phyloP scores from a whole-genome alignment of 1,140 invertebrate genomes.

The Saccostrea echinata region DNA sequence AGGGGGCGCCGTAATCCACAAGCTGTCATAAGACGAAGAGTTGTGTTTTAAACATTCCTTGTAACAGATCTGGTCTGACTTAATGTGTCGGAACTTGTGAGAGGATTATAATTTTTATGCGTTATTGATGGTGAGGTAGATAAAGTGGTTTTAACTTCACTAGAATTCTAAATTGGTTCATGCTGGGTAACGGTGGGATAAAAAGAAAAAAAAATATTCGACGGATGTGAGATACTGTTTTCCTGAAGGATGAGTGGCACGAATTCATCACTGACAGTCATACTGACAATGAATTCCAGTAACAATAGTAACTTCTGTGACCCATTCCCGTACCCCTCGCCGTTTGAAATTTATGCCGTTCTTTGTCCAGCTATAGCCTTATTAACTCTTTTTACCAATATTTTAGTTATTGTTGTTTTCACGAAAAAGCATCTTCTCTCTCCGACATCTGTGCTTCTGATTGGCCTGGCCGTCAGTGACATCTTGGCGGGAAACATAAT shows the following conservation, averaged over 20 bases:
- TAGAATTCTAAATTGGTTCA: neutral
- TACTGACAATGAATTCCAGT: neutral
- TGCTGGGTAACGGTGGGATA: neutral
- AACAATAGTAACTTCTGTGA: neutral
- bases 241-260: neutral
- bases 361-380: slow-evolving; percentile 47
- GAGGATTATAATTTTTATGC: neutral
- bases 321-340: slow-evolving; percentile 40
- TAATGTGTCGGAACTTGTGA: neutral
- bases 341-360: slow-evolving; percentile 57
- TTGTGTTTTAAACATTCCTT: neutral
- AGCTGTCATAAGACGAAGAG: neutral
- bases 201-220: neutral
- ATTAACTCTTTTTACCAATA: slow-evolving; percentile 53
- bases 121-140: neutral
- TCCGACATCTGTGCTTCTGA: slow-evolving; percentile 54
- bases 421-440: slow-evolving; percentile 50
- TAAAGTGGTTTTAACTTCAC: neutral
- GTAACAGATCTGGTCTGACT: neutral
- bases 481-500: slow-evolving; percentile 52
- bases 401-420: slow-evolving; percentile 54
- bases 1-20: neutral
- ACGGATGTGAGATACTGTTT: neutral
- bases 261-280: neutral
- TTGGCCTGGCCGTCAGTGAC: slow-evolving; percentile 53